These are phyloP conservation scores for Dyspetes luteomarginatus DNA, from an alignment of 2,888 invertebrate genomes.

Conservation along the genomic window DNA sequence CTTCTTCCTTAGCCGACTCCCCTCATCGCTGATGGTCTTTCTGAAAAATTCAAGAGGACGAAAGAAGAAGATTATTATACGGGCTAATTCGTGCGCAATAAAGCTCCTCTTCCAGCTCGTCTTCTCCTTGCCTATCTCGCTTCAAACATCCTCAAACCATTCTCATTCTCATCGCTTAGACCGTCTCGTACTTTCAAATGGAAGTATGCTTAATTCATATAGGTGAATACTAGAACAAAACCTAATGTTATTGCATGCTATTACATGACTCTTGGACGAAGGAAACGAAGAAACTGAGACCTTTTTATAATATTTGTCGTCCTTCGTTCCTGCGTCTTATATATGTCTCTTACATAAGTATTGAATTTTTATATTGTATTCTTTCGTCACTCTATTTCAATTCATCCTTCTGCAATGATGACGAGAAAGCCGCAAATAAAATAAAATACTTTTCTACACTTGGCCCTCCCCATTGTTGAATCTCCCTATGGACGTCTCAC, in stretches of 20 bases:
- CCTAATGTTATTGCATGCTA: too few species aligned
- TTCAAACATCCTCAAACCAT: constrained; percentile 34
- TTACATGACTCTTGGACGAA: too few species aligned
- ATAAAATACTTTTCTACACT: constrained; percentile 67
- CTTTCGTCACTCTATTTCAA: not conserved
- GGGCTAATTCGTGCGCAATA: constrained; percentile 19
- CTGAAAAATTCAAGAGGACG: constrained; percentile 72
- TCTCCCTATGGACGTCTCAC: constrained; percentile 56
- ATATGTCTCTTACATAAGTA: too few species aligned
- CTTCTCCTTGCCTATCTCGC: constrained; percentile 5
- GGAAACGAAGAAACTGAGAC: too few species aligned
- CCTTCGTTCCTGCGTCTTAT: not conserved
- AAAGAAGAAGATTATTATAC: constrained; percentile 51
- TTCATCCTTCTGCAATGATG: not conserved
- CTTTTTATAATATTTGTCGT: not conserved
- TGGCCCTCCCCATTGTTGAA: constrained; percentile 62
- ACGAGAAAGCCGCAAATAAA: constrained; percentile 18
- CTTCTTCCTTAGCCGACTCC: constrained; percentile 79
- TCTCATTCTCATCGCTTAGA: constrained; percentile 39
- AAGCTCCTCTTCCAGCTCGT: constrained; percentile 16
- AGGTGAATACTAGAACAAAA: too few species aligned
- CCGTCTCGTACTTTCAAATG: constrained; percentile 7
- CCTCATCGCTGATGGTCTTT: constrained; percentile 80
- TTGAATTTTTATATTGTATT: not conserved
- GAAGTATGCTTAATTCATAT: too few species aligned